Conservation (phyloP, 2,888 invertebrate species). For the Rhingia rostrata region DNA sequence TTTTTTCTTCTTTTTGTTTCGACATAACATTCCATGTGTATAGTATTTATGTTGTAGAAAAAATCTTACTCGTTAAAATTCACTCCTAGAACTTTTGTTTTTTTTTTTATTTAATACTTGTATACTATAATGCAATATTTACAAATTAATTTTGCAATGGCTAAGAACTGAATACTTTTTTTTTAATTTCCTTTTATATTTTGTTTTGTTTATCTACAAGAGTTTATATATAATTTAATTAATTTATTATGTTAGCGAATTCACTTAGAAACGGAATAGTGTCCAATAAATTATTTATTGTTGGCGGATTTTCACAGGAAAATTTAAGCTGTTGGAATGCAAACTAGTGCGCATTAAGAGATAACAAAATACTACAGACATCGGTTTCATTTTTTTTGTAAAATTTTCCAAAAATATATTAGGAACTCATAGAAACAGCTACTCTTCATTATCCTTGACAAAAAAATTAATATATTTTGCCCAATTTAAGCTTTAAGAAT, state of each 20-base stretch:
- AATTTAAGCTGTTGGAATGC: neutral
- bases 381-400: constrained; percentile 10
- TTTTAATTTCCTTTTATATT: constrained; percentile 24
- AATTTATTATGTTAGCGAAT: constrained; percentile 17
- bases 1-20: constrained; percentile 14
- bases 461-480: neutral
- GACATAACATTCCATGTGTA: constrained; percentile 23
- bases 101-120: constrained; percentile 26
- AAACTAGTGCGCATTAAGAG: constrained; percentile 2
- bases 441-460: neutral
- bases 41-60: constrained; percentile 52
- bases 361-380: neutral
- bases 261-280: constrained; percentile 7
- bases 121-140: constrained; percentile 42
- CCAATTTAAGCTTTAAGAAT: neutral
- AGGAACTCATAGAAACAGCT: constrained; percentile 47
- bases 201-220: constrained; percentile 48
- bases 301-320: neutral
- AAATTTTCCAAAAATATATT: constrained; percentile 51
- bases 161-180: constrained; percentile 50
- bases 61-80: constrained; percentile 57
- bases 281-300: constrained; percentile 17
- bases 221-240: constrained; percentile 30
- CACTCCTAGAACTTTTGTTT: constrained; percentile 38
- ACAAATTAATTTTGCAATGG: constrained; percentile 58